Evolutionary conservation across 2,888 invertebrate genomes (phyloP).

Genomic region (Mycalesis mineus): DNA sequence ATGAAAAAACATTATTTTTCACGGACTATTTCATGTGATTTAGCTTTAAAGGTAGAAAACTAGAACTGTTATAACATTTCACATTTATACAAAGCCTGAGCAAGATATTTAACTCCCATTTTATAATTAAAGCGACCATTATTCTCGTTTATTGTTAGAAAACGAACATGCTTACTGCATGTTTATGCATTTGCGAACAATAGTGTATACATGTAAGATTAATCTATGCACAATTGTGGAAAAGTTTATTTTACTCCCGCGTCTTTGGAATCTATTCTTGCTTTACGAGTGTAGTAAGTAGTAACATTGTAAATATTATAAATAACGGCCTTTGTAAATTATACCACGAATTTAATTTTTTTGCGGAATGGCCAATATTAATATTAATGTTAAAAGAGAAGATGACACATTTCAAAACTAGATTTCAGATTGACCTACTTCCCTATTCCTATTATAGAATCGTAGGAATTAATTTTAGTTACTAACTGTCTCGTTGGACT

Average conservation of each 20-base stretch:
- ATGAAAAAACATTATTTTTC: no score
- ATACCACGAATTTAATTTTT: no score
- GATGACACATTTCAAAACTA: no score
- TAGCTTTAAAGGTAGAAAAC: background rate
- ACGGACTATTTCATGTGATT: background rate
- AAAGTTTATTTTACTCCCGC: conserved; percentile 6
- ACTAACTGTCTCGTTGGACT: no score
- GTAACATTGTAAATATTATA: background rate
- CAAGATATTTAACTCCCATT: conserved; percentile 6
- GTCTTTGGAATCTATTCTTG: background rate
- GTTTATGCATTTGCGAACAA: conserved; percentile 6
- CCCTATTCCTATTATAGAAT: no score
- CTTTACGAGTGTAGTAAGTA: background rate
- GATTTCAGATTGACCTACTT: no score
- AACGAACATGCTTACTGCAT: conserved; percentile 3
- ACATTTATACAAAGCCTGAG: background rate
- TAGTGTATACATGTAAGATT: background rate
- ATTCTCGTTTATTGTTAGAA: conserved; percentile 12
- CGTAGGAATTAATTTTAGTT: no score
- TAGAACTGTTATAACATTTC: background rate
- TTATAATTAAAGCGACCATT: conserved; percentile 10
- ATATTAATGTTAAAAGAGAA: no score
- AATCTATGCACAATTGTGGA: background rate
- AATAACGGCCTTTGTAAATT: no score
- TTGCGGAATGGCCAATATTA: no score